Conservation (phyloP, 2,113 vertebrate genomes). For the Oenanthe oenanthe region DNA sequence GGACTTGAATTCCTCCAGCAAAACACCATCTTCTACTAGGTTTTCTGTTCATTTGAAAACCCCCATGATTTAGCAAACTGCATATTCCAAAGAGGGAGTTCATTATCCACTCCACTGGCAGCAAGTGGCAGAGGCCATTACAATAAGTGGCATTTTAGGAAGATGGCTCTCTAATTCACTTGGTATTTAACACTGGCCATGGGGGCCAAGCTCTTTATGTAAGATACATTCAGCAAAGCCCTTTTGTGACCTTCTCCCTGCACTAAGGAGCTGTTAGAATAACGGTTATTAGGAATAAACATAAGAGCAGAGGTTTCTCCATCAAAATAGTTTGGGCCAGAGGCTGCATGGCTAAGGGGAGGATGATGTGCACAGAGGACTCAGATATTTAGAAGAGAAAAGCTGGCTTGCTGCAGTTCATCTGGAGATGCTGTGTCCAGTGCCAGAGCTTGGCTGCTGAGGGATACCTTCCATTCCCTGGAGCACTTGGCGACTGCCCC, state of each 20-base stretch:
- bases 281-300: background rate
- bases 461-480: background rate
- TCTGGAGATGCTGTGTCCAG: background rate
- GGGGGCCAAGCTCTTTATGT: background rate
- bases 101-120: background rate
- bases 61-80: background rate
- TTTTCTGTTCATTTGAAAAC: background rate
- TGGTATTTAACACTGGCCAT: background rate
- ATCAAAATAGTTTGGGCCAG: background rate
- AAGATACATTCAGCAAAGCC: background rate
- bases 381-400: background rate
- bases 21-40: background rate
- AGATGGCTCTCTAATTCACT: background rate
- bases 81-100: background rate
- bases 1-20: background rate
- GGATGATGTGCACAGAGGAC: background rate
- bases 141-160: slow-evolving; percentile 11
- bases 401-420: background rate
- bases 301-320: background rate
- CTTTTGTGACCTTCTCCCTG: background rate
- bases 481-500: background rate
- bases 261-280: background rate
- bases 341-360: accelerated
- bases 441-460: background rate
- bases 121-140: background rate